These are phyloP conservation scores for Diglossa cyanea DNA, from an alignment of 2,797 vertebrate genomes.

Conservation along the genomic window DNA sequence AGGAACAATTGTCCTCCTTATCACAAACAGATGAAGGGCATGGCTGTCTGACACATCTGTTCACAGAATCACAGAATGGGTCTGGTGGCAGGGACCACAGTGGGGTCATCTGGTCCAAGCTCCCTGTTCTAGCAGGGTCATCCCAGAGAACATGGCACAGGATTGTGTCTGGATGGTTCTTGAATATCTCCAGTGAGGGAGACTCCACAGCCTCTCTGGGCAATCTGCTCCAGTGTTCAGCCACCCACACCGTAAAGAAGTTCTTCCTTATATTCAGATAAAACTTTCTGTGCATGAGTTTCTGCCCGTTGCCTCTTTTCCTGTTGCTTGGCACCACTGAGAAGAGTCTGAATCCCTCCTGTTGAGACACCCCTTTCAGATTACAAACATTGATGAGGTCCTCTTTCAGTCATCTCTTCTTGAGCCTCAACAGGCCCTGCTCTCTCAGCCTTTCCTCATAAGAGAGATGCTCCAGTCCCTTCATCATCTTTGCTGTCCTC, in stretches of 20 bases:
- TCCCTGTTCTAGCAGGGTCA: neutral
- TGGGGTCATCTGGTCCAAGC: neutral
- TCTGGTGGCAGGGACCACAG: neutral
- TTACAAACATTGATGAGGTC: neutral
- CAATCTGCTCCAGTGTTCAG: neutral
- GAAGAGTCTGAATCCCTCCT: neutral
- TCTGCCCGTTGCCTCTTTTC: neutral
- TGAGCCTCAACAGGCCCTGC: neutral
- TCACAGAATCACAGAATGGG: neutral
- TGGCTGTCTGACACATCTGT: neutral
- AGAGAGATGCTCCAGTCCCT: neutral
- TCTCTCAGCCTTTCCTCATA: neutral
- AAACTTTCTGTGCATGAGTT: neutral
- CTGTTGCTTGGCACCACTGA: neutral
- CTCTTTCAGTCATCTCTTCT: neutral
- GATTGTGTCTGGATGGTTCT: neutral
- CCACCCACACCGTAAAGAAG: neutral
- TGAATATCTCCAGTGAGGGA: neutral
- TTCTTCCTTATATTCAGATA: neutral
- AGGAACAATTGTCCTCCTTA: neutral
- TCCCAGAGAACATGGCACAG: neutral
- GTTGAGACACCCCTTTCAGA: neutral
- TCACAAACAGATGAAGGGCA: neutral
- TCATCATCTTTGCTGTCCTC: neutral
- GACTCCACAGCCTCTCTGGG: neutral